Evolutionary conservation across 2,797 vertebrate species (phyloP).

Genomic region (Paedocypris micromegethes): DNA sequence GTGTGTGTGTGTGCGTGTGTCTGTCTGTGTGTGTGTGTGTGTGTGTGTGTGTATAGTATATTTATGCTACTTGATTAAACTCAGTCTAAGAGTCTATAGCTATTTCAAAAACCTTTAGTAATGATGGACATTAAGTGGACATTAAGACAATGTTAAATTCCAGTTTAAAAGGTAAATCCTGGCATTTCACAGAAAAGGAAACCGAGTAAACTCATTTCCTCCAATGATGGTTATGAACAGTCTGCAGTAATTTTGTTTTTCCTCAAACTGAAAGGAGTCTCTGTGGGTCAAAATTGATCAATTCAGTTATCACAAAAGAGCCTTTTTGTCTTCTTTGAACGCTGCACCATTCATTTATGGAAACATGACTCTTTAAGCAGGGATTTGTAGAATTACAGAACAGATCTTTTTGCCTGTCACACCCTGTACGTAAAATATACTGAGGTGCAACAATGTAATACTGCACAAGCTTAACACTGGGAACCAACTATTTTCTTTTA

Average conservation of each 20-base stretch:
- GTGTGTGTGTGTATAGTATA: too few species aligned
- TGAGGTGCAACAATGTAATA: slow-evolving; percentile 1
- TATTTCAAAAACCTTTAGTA: too few species aligned
- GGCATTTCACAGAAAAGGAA: too few species aligned
- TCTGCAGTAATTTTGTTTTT: neutral
- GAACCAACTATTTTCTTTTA: too few species aligned
- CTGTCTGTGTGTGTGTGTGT: too few species aligned
- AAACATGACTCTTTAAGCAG: neutral
- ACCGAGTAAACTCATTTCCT: slow-evolving; percentile 4
- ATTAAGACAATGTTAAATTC: too few species aligned
- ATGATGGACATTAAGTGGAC: too few species aligned
- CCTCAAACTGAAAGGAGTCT: slow-evolving; percentile 8
- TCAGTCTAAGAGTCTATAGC: too few species aligned
- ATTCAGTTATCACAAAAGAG: neutral
- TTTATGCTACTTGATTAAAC: too few species aligned
- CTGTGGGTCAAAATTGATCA: slow-evolving; percentile 11
- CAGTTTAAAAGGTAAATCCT: too few species aligned
- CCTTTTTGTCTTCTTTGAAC: slow-evolving; percentile 3
- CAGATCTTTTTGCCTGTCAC: neutral
- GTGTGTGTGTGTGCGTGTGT: too few species aligned
- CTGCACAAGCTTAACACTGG: neutral
- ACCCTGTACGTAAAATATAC: slow-evolving; percentile 12
- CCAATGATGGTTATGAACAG: neutral
- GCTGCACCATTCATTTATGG: neutral
- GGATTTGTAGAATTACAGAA: slow-evolving; percentile 6